Conservation (phyloP, 2,113 vertebrate genomes). For the Pelusios castaneus region DNA sequence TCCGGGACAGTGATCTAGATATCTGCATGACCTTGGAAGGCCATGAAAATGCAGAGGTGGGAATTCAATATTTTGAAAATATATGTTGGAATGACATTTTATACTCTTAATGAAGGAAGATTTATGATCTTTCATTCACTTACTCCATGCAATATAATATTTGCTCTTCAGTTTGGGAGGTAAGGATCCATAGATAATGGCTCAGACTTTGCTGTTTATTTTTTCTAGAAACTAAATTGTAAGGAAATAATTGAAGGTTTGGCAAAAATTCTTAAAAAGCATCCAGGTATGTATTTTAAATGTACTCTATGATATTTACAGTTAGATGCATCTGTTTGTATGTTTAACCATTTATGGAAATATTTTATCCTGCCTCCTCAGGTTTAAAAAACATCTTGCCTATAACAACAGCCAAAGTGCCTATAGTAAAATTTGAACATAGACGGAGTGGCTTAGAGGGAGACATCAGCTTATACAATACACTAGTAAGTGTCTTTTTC, state of each 20-base stretch:
- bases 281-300: slow-evolving; percentile 85
- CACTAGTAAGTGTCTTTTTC: slow-evolving; percentile 84
- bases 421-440: slow-evolving; percentile 99
- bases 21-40: slow-evolving; percentile 99
- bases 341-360: slow-evolving; percentile 45
- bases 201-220: slow-evolving; percentile 47
- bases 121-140: not conserved
- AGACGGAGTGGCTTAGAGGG: slow-evolving; percentile 93
- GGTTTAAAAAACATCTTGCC: slow-evolving; percentile 98
- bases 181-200: not conserved
- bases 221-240: slow-evolving; percentile 93
- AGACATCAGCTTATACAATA: slow-evolving; percentile 98
- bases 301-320: slow-evolving; percentile 7
- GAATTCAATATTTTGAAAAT: slow-evolving; percentile 26
- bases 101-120: not conserved
- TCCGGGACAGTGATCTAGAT: slow-evolving; percentile 97
- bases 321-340: not conserved
- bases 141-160: not conserved
- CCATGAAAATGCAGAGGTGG: slow-evolving; percentile 95
- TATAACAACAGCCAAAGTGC: slow-evolving; percentile 99
- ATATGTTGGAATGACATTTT: not conserved
- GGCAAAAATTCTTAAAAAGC: slow-evolving; percentile 96
- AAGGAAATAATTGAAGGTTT: slow-evolving; percentile 99
- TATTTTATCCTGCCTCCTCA: slow-evolving; percentile 75
- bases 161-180: not conserved